A percentile compares a stretch with the other conserved stretches of the same genome.
Evolutionary conservation across 2,888 invertebrate genomes (phyloP).

Genomic region (Molorchus minor): DNA sequence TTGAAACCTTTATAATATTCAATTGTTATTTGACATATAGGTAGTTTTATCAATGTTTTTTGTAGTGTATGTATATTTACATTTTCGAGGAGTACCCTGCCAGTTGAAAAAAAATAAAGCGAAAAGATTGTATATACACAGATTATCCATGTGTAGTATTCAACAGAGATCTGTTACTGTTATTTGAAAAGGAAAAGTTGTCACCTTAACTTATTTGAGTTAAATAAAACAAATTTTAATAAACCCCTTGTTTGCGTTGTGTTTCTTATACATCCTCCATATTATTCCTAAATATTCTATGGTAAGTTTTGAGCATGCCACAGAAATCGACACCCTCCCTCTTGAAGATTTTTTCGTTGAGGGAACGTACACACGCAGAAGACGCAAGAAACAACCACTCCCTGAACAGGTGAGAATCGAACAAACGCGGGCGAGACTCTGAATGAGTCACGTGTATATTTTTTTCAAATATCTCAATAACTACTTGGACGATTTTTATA

Average conservation of each 20-base stretch:
- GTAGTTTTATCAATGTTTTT: constrained; percentile 63
- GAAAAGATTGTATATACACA: constrained; percentile 60
- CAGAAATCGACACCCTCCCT: too few relatives aligned
- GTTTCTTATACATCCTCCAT: constrained; percentile 2
- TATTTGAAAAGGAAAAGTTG: constrained; percentile 61
- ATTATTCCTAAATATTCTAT: too few relatives aligned
- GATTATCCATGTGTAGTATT: constrained; percentile 62
- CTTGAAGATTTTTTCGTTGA: too few relatives aligned
- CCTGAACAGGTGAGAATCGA: too few relatives aligned
- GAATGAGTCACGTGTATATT: too few relatives aligned
- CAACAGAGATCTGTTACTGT: constrained; percentile 62
- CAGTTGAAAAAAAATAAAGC: constrained; percentile 51
- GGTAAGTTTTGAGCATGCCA: too few relatives aligned
- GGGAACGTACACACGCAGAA: too few relatives aligned
- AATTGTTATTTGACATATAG: constrained; percentile 61
- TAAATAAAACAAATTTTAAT: constrained; percentile 63
- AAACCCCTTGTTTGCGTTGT: constrained; percentile 38
- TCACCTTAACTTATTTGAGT: constrained; percentile 64
- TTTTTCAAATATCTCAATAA: too few relatives aligned
- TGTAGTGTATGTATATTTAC: constrained; percentile 62
- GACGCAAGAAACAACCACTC: too few relatives aligned
- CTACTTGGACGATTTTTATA: too few relatives aligned
- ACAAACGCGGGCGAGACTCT: too few relatives aligned
- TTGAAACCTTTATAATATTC: constrained; percentile 58
- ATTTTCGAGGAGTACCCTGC: constrained; percentile 51